Evolutionary conservation across 2,888 invertebrate genomes (phyloP).

Genomic region (Drosophila kokeensis): DNA sequence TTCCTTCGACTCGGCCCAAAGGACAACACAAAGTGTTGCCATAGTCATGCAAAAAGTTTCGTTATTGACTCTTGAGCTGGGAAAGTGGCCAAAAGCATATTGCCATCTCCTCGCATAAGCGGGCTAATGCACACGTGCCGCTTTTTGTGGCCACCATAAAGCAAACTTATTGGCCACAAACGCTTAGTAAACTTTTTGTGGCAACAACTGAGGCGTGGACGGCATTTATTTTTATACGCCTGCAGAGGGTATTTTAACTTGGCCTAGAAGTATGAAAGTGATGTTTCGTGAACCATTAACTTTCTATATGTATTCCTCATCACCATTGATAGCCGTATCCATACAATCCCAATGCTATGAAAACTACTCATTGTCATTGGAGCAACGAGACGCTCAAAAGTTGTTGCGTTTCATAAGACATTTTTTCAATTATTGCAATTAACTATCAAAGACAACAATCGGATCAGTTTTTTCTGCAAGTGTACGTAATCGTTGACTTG

Average conservation of each 20-base stretch:
- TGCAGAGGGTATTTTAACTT: slow-evolving; percentile 6
- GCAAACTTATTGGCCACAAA: slow-evolving; percentile 45
- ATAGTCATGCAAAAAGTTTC: slow-evolving; percentile 9
- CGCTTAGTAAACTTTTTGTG: slow-evolving; percentile 46
- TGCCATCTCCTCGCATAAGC: neutral
- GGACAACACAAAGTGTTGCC: slow-evolving; percentile 11
- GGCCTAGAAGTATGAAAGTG: neutral
- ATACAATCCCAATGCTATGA: too few relatives aligned
- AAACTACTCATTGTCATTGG: neutral
- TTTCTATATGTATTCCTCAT: neutral
- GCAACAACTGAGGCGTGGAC: neutral
- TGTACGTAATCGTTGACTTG: neutral
- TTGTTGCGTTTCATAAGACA: neutral
- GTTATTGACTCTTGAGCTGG: neutral
- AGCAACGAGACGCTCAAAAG: neutral
- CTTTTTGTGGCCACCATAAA: slow-evolving; percentile 40
- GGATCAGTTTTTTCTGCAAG: neutral
- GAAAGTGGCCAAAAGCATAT: neutral
- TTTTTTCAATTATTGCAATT: neutral
- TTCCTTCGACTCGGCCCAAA: slow-evolving; percentile 35
- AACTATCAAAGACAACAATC: neutral
- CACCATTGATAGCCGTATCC: neutral
- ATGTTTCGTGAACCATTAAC: neutral
- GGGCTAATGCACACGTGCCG: slow-evolving; percentile 51
- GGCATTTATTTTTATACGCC: neutral